Base-by-base conservation (phyloP, 2,797 vertebrate genomes). In the Phylloscopus collybita region DNA sequence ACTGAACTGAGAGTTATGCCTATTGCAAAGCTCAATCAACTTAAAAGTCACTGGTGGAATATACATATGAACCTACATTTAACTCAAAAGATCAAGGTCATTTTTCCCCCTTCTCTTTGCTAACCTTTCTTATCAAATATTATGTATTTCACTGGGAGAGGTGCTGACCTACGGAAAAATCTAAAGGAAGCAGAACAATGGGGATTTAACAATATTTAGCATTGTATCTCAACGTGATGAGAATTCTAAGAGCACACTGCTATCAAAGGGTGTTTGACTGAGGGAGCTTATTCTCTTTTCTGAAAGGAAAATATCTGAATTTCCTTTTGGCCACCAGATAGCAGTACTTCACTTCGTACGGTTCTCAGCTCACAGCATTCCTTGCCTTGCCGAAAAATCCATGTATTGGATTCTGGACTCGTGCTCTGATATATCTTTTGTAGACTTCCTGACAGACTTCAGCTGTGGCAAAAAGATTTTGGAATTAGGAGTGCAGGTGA, bases 251-350 rank as follows among this genome's bases (percentile, higher is more conserved):
- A 91, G n/a, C 32, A 71, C 22, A 15, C 14, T 42, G 27, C 16
- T 62, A 21, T 62, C 45, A 74, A 80, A 88, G 54, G 27, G 19
- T 42, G 21, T 47, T 79, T 64, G 26, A 51, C 6, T 29, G 50
- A 88, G 53, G 42, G 32, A 59, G 13, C 4, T 1, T 23, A 10
- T 45, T 42, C 11, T 51, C 40, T 90, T 87, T 81, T 75, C 66
- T 60, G 69, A 80, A 60, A 56, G 59, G 72, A 75, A 73, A 95
- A 69, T 13, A 30, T 36, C 76, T 94, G 36, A 72, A 69, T 62
- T 51, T 17, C 47, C 76, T 64, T 92, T 50, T 95, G 93, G 90
- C 97, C 98, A 98, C 96, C 95, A 98, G 98, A 92, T 97, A 97
- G 98, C 98, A 98, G 97, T 97, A 94, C 70, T 69, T 95, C 94